phyloP scores from a whole-genome alignment of 1,140 invertebrate species.

The Pseudoatta argentina region DNA sequence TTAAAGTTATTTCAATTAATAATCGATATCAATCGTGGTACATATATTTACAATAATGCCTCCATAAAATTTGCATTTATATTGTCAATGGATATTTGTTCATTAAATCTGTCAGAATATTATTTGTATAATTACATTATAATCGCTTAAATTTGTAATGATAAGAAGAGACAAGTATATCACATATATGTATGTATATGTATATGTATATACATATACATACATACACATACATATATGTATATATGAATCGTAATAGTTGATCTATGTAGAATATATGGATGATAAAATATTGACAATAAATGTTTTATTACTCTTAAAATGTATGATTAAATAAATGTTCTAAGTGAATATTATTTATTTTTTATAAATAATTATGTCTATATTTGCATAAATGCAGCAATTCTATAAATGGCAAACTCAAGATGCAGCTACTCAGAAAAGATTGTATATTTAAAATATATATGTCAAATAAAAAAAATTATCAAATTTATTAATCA shows the following conservation, averaged over 20 bases:
- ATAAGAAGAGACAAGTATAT: conserved; percentile 73
- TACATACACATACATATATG: background rate
- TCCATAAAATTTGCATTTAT: conserved; percentile 40
- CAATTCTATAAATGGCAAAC: conserved; percentile 37
- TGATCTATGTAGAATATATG: conserved; percentile 31
- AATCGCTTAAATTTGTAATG: conserved; percentile 19
- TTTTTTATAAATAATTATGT: background rate
- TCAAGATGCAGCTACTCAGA: conserved; percentile 15
- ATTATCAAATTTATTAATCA: background rate
- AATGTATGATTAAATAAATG: conserved; percentile 14
- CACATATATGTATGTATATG: conserved; percentile 1
- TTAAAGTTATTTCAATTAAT: conserved; percentile 27
- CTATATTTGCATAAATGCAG: conserved; percentile 26
- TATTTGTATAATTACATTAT: conserved; percentile 16
- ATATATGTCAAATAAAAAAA: conserved; percentile 8
- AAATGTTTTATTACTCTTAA: conserved; percentile 36
- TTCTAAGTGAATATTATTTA: conserved; percentile 27
- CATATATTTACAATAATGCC: conserved; percentile 9
- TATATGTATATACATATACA: background rate
- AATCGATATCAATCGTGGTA: background rate
- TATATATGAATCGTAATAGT: conserved; percentile 6
- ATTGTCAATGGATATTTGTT: conserved; percentile 21
- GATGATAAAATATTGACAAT: conserved; percentile 49
- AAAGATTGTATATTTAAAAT: conserved; percentile 17
- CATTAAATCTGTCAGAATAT: conserved; percentile 32